Percentiles rank a stretch among this genome's conserved stretches.
These are phyloP conservation scores for Cyphomyrmex costatus DNA, from an alignment of 1,140 invertebrate genomes.

Conservation along the genomic window DNA sequence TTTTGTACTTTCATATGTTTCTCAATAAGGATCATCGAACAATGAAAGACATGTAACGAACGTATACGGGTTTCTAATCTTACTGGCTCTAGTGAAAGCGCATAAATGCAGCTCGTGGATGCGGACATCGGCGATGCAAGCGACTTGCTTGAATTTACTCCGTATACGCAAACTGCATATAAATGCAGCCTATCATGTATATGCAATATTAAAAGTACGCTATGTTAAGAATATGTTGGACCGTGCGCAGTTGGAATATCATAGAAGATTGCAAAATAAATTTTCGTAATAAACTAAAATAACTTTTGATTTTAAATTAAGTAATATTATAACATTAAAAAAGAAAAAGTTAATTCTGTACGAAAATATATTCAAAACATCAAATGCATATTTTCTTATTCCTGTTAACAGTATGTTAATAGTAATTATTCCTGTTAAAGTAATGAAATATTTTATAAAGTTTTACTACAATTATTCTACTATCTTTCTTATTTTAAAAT, in stretches of 20 bases:
- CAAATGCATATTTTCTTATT: slow-evolving; percentile 5
- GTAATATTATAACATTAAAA: not conserved
- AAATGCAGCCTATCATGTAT: slow-evolving; percentile 20
- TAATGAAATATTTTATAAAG: not conserved
- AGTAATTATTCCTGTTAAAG: not conserved
- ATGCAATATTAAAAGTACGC: slow-evolving; percentile 33
- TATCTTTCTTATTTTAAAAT: not conserved
- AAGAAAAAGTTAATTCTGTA: not conserved
- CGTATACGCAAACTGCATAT: slow-evolving; percentile 40
- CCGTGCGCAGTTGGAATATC: slow-evolving; percentile 11
- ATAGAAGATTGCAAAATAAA: slow-evolving; percentile 34
- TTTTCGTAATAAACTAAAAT: not conserved
- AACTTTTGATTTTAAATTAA: slow-evolving; percentile 7
- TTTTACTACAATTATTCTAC: not conserved
- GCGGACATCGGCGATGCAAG: slow-evolving; percentile 34
- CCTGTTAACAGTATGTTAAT: too few species aligned
- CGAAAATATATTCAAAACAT: not conserved
- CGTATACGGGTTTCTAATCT: slow-evolving; percentile 48
- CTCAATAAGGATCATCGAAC: not conserved
- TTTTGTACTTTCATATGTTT: not conserved
- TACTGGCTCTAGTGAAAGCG: slow-evolving; percentile 31
- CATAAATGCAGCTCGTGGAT: slow-evolving; percentile 44
- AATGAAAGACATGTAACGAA: slow-evolving; percentile 32
- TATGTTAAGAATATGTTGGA: not conserved
- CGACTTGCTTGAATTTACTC: slow-evolving; percentile 32